Evolutionary conservation across 2,113 vertebrate genomes (phyloP).

Genomic region (Ciconia maguari): DNA sequence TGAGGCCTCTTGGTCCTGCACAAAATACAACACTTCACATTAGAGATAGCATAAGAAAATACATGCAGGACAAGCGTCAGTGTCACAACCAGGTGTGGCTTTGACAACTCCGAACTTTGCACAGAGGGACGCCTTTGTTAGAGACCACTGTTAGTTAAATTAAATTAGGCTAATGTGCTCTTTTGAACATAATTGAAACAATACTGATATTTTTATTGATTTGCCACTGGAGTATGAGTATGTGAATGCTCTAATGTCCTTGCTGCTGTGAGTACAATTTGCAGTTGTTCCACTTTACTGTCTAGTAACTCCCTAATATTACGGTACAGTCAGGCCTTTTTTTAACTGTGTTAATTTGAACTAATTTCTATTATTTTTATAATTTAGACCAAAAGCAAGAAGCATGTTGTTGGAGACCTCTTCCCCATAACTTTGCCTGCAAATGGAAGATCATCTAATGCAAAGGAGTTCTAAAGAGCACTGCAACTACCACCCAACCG

Average conservation of each 20-base stretch:
- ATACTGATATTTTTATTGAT: neutral
- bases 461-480: neutral
- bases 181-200: neutral
- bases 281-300: neutral
- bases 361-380: neutral
- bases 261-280: neutral
- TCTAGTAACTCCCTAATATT: neutral
- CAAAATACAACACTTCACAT: fast-evolving
- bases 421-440: neutral
- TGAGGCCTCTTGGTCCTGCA: neutral
- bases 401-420: neutral
- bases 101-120: neutral
- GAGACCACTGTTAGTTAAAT: neutral
- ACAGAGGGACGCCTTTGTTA: neutral
- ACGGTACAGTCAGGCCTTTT: neutral
- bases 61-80: neutral
- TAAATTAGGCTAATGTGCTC: neutral
- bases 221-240: neutral
- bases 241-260: neutral
- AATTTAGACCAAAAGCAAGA: neutral
- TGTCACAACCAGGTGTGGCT: neutral
- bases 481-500: neutral
- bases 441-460: neutral
- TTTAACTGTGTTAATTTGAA: neutral
- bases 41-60: neutral